Evolutionary conservation across 2,797 vertebrate genomes (phyloP).

Genomic region (Tadarida brasiliensis): DNA sequence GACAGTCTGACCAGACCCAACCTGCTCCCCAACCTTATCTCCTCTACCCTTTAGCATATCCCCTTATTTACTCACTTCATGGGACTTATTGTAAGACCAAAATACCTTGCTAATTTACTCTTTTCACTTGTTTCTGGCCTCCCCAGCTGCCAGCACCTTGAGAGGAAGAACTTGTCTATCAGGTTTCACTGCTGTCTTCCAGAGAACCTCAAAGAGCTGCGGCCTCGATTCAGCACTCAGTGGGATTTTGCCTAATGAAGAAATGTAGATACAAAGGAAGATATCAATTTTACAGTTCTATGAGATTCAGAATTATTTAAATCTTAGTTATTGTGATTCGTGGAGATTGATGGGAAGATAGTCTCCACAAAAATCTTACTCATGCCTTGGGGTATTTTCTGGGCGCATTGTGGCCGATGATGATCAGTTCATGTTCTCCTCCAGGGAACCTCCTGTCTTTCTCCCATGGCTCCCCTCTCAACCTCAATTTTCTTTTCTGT

Average conservation of each 20-base stretch:
- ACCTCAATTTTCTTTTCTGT: not conserved
- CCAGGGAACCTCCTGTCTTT: not conserved
- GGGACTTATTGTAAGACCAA: not conserved
- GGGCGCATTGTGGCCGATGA: rapidly evolving
- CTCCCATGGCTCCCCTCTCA: not conserved
- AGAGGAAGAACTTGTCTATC: not conserved
- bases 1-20: not conserved
- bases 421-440: rapidly evolving
- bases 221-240: not conserved
- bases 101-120: not conserved
- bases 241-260: not conserved
- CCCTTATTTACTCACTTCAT: not conserved
- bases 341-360: not conserved
- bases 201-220: not conserved
- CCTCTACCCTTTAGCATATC: not conserved
- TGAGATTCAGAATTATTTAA: not conserved
- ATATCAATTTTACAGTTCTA: not conserved
- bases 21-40: rapidly evolving
- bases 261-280: not conserved
- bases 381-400: not conserved
- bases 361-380: not conserved
- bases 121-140: not conserved
- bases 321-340: not conserved
- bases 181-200: not conserved
- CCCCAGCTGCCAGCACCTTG: not conserved